Conservation (phyloP, 2,888 invertebrate genomes). For the Syrista parreyssii region DNA sequence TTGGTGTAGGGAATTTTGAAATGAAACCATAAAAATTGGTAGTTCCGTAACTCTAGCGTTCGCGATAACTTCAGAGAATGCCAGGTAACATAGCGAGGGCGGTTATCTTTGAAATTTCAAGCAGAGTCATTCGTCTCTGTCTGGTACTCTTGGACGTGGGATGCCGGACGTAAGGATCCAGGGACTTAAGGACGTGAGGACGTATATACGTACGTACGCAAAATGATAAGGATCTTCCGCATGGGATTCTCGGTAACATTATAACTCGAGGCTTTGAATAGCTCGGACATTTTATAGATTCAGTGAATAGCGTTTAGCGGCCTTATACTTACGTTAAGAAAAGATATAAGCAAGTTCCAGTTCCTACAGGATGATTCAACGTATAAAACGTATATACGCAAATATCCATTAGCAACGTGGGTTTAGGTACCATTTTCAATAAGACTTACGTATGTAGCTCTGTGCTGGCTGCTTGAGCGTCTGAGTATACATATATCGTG, state of each 20-base stretch:
- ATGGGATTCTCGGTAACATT: slow-evolving; percentile 48
- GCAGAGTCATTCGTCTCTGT: slow-evolving; percentile 43
- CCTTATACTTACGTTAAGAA: background rate
- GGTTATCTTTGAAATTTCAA: slow-evolving; percentile 53
- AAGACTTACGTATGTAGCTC: too few relatives aligned
- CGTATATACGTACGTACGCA: background rate
- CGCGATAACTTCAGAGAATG: too few relatives aligned
- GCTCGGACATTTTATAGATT: slow-evolving; percentile 47
- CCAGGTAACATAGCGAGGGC: too few relatives aligned
- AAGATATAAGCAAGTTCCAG: background rate
- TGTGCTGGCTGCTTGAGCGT: too few relatives aligned
- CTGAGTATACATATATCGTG: background rate
- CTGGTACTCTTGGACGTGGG: too few relatives aligned
- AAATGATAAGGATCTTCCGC: slow-evolving; percentile 43
- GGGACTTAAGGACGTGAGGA: background rate
- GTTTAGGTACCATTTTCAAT: too few relatives aligned
- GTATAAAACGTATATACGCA: too few relatives aligned
- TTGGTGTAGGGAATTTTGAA: too few relatives aligned
- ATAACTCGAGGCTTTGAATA: slow-evolving; percentile 48
- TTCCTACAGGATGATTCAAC: background rate
- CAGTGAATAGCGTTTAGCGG: slow-evolving; percentile 12
- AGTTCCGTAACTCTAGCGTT: too few relatives aligned
- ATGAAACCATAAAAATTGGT: too few relatives aligned
- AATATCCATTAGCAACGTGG: too few relatives aligned
- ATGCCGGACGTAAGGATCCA: too few relatives aligned